Evolutionary conservation across 2,888 invertebrate genomes (phyloP).

Genomic region (Tachina fera): DNA sequence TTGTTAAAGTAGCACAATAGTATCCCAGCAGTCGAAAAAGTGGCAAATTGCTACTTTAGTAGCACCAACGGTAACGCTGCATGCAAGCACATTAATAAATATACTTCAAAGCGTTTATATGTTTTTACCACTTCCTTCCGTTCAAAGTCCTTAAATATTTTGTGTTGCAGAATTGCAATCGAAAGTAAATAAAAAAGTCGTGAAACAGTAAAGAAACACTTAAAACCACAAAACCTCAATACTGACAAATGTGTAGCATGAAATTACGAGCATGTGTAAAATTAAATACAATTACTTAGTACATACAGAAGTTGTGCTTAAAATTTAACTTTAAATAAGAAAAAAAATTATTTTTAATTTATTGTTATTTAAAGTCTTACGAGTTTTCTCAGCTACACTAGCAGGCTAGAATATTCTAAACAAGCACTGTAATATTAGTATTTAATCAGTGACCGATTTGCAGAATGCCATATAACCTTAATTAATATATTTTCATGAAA

Average conservation of each 20-base stretch:
- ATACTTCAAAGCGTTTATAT: constrained; percentile 32
- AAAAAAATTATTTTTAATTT: not conserved
- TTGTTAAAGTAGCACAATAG: too few relatives aligned
- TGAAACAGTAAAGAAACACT: constrained; percentile 47
- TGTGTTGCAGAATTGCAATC: constrained; percentile 18
- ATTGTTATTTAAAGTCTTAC: not conserved
- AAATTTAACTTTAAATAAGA: not conserved
- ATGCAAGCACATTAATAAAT: constrained; percentile 13
- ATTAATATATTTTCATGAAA: too few relatives aligned
- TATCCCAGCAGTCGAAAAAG: too few relatives aligned
- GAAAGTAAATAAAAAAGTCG: constrained; percentile 55
- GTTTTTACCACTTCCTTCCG: constrained; percentile 60
- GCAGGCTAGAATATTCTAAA: too few relatives aligned
- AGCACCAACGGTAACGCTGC: too few relatives aligned
- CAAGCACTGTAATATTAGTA: too few relatives aligned
- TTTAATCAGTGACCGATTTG: too few relatives aligned
- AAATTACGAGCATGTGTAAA: not conserved
- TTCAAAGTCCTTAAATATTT: constrained; percentile 38
- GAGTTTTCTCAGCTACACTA: too few relatives aligned
- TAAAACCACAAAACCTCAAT: constrained; percentile 59
- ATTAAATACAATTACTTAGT: constrained; percentile 4
- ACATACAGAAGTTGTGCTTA: not conserved
- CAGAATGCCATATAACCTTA: too few relatives aligned
- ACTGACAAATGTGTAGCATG: constrained; percentile 3
- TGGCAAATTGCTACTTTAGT: too few relatives aligned